A percentile compares a stretch with the other conserved stretches of the same genome.
Evolutionary conservation across 2,797 vertebrate genomes (phyloP).

Genomic region (Leucoraja ocellata): DNA sequence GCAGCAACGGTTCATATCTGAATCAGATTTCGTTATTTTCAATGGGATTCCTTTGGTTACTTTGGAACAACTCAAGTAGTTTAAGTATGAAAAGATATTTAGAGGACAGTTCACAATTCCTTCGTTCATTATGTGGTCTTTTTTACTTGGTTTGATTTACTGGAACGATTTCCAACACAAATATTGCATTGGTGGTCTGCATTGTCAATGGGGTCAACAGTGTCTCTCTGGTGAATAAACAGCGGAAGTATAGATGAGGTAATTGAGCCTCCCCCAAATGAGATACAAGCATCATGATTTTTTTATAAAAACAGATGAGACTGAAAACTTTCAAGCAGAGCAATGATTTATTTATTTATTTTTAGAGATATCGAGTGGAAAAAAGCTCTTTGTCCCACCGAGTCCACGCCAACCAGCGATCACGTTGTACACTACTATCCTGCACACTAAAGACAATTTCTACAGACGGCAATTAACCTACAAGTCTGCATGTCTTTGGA

Average conservation of each 20-base stretch:
- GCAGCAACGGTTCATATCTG: background rate
- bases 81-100: background rate
- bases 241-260: background rate
- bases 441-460: too few species aligned
- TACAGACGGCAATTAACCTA: too few species aligned
- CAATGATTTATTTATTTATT: too few species aligned
- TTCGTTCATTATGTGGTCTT: background rate
- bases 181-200: background rate
- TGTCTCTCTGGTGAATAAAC: background rate
- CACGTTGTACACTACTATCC: too few species aligned
- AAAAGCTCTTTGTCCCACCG: too few species aligned
- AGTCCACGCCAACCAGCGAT: too few species aligned
- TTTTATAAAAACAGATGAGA: background rate
- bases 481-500: too few species aligned
- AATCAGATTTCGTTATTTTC: background rate
- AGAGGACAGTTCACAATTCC: background rate
- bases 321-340: too few species aligned
- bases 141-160: background rate
- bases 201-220: background rate
- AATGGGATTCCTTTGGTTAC: background rate
- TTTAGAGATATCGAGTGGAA: too few species aligned
- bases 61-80: background rate
- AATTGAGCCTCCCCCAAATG: background rate
- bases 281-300: background rate
- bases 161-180: slow-evolving; percentile 9